These are phyloP conservation scores for Thalassarche chlororhynchos DNA, from an alignment of 2,113 vertebrate species.

Conservation along the genomic window DNA sequence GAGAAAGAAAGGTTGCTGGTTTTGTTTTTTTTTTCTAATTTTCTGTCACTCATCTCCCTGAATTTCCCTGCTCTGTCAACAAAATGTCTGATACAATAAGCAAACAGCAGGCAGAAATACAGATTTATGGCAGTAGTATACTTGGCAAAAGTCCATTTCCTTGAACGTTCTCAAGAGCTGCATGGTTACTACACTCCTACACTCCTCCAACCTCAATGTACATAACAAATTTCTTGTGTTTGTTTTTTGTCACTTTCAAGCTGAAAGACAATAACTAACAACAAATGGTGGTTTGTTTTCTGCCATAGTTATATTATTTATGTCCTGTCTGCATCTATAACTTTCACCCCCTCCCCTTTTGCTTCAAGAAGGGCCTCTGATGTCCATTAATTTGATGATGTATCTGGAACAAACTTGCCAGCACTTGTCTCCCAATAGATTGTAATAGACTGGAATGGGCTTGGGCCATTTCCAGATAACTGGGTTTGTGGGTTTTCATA, in stretches of 20 bases:
- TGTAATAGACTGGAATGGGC: neutral
- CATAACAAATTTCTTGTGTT: conserved; percentile 33
- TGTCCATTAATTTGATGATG: conserved; percentile 11
- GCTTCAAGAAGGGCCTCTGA: neutral
- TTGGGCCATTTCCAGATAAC: neutral
- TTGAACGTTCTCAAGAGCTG: neutral
- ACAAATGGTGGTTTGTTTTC: conserved; percentile 24
- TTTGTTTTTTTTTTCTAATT: neutral
- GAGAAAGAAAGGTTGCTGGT: neutral
- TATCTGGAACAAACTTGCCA: conserved; percentile 19
- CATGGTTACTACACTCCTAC: neutral
- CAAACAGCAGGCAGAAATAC: conserved; percentile 27
- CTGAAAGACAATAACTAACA: conserved; percentile 1
- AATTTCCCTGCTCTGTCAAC: neutral
- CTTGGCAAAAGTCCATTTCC: neutral
- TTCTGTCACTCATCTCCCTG: neutral
- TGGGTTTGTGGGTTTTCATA: neutral
- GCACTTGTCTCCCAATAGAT: neutral
- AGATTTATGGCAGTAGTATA: conserved; percentile 19
- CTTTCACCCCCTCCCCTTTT: neutral
- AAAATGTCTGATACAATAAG: neutral
- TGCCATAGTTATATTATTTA: neutral
- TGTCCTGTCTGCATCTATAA: neutral
- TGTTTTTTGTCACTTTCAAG: conserved; percentile 39
- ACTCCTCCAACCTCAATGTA: conserved; percentile 15